Evolutionary conservation across 53 echinoderm and acorn worm genomes (phyloP), one percentile per base, ranked within the genome.

Genomic region (Holothuria scabra): DNA sequence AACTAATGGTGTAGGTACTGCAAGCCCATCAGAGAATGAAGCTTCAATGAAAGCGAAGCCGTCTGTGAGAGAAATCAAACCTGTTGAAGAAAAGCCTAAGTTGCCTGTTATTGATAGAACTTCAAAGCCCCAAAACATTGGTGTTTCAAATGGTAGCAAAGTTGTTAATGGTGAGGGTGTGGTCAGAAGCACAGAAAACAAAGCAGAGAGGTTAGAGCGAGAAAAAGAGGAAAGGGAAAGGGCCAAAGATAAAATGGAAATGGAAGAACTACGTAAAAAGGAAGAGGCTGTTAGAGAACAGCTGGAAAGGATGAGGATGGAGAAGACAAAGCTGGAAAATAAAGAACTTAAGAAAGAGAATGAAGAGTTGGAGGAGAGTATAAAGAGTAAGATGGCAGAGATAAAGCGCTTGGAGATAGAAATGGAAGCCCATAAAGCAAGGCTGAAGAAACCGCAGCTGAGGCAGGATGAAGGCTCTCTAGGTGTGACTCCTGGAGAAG

Each of bases 291-390:
- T 85, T 18, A 81, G 89, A 83, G 80, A 72, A 78, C 91, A 94
- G 48, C 75, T 89, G 37, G 91, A 91, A 6, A 85, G 83, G 67
- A 85, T 93, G 88, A 66, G 91, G 86, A 61, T 62, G 56, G 85
- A 84, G 41, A 90, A 86, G 72, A 88, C 88, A 35, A 90, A 76
- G 71, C 74, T 91, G 22, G 93, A 92, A 58, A 96, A 96, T 64
- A 88, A 88, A 28, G 86, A 93, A 66, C 89, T 93, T 46, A 88
- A 82, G 46, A 88, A 88, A 37, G 88, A 93, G 80, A 89, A 93
- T 44, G 87, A 69, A 16, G 89, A 88, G n/a, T 80, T 92, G 86
- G 93, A 92, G 71, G 83, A 80, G 12, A 85, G 68, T 35, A 71
- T 85, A 3, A 35, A 69, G 59, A 76, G 83, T 31, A 65, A 85